phyloP scores from a whole-genome alignment of 2,113 vertebrate genomes.

The Pseudopodoces humilis region DNA sequence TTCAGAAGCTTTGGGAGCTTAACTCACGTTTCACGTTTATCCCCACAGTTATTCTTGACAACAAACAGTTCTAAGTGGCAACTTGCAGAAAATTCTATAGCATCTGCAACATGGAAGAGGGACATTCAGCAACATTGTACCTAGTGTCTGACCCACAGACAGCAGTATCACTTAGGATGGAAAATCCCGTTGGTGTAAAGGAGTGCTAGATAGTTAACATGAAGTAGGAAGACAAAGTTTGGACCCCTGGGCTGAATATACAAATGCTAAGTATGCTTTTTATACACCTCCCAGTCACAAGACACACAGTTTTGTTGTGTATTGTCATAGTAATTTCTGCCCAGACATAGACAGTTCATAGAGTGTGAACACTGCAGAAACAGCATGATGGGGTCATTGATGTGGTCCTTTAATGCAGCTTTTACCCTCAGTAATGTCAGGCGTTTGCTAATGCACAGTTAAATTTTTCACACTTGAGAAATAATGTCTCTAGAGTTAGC shows the following conservation, averaged over 20 bases:
- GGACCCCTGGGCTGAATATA: not conserved
- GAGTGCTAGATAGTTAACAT: not conserved
- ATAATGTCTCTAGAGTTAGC: not conserved
- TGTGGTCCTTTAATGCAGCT: not conserved
- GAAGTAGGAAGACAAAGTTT: not conserved
- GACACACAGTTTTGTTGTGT: not conserved
- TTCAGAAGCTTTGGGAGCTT: not conserved
- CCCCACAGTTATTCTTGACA: not conserved
- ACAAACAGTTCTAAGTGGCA: not conserved
- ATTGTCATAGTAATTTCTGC: not conserved
- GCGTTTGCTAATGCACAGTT: rapidly evolving
- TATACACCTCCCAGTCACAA: not conserved
- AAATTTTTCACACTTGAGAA: not conserved
- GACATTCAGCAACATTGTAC: not conserved
- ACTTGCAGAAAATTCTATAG: not conserved
- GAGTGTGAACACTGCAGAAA: not conserved
- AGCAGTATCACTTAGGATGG: not conserved
- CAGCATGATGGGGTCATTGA: not conserved
- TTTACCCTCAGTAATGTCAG: not conserved
- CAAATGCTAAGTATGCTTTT: not conserved
- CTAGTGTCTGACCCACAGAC: not conserved
- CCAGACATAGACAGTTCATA: not conserved
- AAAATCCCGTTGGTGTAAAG: rapidly evolving
- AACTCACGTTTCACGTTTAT: not conserved
- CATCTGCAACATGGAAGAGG: not conserved